phyloP scores from a whole-genome alignment of 2,113 vertebrate species.

The Sinocyclocheilus rhinocerous region DNA sequence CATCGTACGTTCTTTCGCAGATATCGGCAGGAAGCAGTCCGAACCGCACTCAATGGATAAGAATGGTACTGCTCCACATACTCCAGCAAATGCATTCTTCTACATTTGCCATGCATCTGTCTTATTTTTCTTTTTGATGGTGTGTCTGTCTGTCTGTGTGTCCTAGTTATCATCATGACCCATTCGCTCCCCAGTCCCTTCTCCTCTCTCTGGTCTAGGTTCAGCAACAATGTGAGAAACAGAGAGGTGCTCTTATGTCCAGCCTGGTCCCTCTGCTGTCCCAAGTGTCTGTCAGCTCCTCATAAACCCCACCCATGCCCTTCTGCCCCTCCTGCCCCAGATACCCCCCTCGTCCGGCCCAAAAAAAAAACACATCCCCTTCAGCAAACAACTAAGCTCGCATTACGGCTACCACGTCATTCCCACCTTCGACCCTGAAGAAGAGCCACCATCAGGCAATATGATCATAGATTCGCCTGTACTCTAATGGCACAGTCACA shows the following conservation, averaged over 20 bases:
- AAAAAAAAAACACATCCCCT: slow-evolving; percentile 30
- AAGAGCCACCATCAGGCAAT: slow-evolving; percentile 65
- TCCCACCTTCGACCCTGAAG: slow-evolving; percentile 58
- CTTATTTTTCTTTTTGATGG: slow-evolving; percentile 75
- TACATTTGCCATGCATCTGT: slow-evolving; percentile 53
- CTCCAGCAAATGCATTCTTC: neutral
- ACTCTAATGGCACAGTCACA: neutral
- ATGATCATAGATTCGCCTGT: slow-evolving; percentile 21
- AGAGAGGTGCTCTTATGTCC: slow-evolving; percentile 73
- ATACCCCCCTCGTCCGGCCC: slow-evolving; percentile 47
- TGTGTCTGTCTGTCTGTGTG: slow-evolving; percentile 32
- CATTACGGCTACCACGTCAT: slow-evolving; percentile 66
- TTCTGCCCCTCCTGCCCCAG: slow-evolving; percentile 25
- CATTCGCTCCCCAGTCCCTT: slow-evolving; percentile 83
- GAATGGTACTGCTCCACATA: slow-evolving; percentile 84
- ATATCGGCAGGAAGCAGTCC: slow-evolving; percentile 98
- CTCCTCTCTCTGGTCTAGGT: slow-evolving; percentile 79
- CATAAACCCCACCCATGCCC: slow-evolving; percentile 56
- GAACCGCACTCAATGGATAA: slow-evolving; percentile 99
- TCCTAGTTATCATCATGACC: slow-evolving; percentile 61
- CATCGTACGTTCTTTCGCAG: slow-evolving; percentile 96
- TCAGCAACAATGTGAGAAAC: slow-evolving; percentile 70
- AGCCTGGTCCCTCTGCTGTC: slow-evolving; percentile 73
- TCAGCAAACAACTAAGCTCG: slow-evolving; percentile 58
- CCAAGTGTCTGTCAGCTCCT: slow-evolving; percentile 67